Evolutionary conservation across 2,113 vertebrate species (phyloP), one percentile per base, ranked within the genome.

Genomic region (Australoheros scitulus): DNA sequence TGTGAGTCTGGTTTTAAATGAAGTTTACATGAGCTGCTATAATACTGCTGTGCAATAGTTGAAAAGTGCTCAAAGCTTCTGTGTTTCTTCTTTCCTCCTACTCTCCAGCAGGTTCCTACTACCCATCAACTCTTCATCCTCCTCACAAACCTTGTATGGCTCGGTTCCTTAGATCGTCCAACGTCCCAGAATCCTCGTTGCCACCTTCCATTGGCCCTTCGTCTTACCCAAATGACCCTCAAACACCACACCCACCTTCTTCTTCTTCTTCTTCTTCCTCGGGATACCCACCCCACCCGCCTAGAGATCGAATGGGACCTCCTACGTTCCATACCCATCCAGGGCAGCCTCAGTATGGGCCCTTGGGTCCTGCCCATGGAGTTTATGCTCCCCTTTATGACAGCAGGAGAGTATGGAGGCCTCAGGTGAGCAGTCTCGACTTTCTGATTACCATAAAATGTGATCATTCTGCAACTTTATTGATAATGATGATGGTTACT

Each of bases 361-460:
- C 96, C 4, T 95, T 98, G 89, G 95, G 96, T 34, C 95, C 97
- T 1, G 94, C 96, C 81, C 97, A 97, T 79, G 96, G 97, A 80
- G 97, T 98, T 94, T 99, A 98, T 15, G 97, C 98, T 70, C 98
- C 98, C 0, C 97, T 98, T 36, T 99, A 98, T 0, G 98, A 99
- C 96, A 99, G 97, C 95, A 95, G 97, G 92, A 96, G 97, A 89
- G 97, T 97, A 83, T 99, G 98, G 98, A 96, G 98, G 86, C 98
- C 98, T 9, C 97, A 95, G 92, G 94, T 95, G 38, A 90, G 80
- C n/a, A 36, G 10, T 63, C 15, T 57, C 20, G 1, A 34, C 59
- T 3, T 14, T 52, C 34, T 29, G 7, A 14, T 17, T 3, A 6
- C 20, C 14, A 4, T 43, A 17, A 43, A 20, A 38, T 61, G 18